Evolutionary conservation across 2,797 vertebrate species (phyloP), one percentile per base, ranked within the genome.

Genomic region (Acestrorhynchus altus): DNA sequence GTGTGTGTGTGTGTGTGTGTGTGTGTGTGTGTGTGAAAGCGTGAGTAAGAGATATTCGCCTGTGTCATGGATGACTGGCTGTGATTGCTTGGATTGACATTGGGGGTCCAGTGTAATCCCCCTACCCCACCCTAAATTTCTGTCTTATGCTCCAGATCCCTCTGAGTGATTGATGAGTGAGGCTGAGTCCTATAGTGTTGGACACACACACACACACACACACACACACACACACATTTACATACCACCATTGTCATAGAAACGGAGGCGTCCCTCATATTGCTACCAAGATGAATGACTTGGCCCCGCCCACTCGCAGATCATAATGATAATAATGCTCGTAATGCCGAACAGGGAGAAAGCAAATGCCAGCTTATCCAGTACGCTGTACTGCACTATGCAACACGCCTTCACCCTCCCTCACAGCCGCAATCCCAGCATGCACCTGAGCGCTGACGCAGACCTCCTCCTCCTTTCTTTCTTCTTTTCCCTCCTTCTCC

Each of bases 81-180:
- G 40, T 60, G 72, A 65, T 77, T 18, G 57, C 77, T 78, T 31
- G 72, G 82, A 68, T 74, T 83, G 81, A 78, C 59, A 42, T 35
- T 73, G 88, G 86, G 72, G 79, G 74, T 86, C 77, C 87, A 82
- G 86, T 86, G 87, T 90, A 92, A 93, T 93, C 91, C 90, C 76
- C 39, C 90, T 86, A 88, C 89, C 91, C 91, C 89, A 74, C 31
- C 90, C 90, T 89, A 92, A 93, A 90, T 90, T 89, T 92, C 86
- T 85, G 86, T 89, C 89, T 89, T 91, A 85, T 90, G 86, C 90
- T 91, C 68, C 26, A 92, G 88, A 92, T 90, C 88, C 86, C 83
- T 85, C 86, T 76, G 72, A 64, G 89, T 95, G 93, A 95, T 94
- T 94, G 92, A 94, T 94, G 92, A 93, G 91, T 89, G 87, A 85